Conservation (phyloP, 2,888 invertebrate species). For the Leucoma salicis region DNA sequence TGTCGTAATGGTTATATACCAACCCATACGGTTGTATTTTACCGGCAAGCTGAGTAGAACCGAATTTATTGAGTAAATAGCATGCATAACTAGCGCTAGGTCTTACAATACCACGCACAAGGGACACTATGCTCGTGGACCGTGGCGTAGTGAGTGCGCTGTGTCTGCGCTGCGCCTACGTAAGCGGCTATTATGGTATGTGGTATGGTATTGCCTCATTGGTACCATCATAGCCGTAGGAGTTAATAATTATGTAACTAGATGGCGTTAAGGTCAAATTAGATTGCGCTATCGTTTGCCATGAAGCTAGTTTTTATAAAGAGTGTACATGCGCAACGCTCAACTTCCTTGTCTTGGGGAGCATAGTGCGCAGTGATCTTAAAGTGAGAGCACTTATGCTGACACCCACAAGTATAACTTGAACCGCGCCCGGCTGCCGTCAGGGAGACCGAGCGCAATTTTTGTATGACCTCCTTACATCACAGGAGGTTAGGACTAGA, state of each 20-base stretch:
- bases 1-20: too few relatives aligned
- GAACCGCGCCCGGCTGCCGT: constrained; percentile 82
- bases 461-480: constrained; percentile 90
- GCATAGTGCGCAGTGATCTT: constrained; percentile 93
- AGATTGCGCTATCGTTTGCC: constrained; percentile 1
- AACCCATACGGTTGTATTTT: too few relatives aligned
- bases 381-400: constrained; percentile 93
- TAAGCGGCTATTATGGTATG: too few relatives aligned
- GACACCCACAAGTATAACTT: constrained; percentile 83
- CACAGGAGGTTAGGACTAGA: constrained; percentile 50
- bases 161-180: too few relatives aligned
- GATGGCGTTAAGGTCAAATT: constrained; percentile 8
- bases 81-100: too few relatives aligned
- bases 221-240: too few relatives aligned
- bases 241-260: neutral
- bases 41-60: too few relatives aligned
- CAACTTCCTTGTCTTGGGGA: constrained; percentile 93
- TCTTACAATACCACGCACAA: too few relatives aligned
- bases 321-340: neutral
- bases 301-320: neutral
- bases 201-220: too few relatives aligned
- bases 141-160: too few relatives aligned
- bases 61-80: too few relatives aligned
- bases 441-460: constrained; percentile 87
- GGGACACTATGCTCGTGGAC: too few relatives aligned